phyloP scores from a whole-genome alignment of 2,113 vertebrate genomes.

The Sturnira hondurensis region DNA sequence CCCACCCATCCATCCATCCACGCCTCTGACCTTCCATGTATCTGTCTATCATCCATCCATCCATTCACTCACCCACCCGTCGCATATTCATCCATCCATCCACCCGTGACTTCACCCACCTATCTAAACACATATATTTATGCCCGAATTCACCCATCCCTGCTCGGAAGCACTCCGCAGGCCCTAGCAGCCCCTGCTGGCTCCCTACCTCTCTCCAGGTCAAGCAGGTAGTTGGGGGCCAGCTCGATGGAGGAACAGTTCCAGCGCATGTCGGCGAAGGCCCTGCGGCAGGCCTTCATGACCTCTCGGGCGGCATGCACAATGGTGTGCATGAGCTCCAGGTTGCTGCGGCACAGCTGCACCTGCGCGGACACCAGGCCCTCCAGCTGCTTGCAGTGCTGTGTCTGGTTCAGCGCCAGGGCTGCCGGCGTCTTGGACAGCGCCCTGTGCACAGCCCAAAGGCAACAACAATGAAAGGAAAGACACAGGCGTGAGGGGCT shows the following conservation, averaged over 20 bases:
- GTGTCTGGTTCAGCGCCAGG: slow-evolving; percentile 93
- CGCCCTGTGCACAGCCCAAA: slow-evolving; percentile 79
- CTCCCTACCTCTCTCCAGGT: slow-evolving; percentile 94
- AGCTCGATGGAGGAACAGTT: slow-evolving; percentile 97
- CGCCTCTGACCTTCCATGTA: neutral
- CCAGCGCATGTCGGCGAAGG: slow-evolving; percentile 97
- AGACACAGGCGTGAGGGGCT: neutral
- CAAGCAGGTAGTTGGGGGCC: slow-evolving; percentile 90
- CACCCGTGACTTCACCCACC: neutral
- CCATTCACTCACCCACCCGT: neutral
- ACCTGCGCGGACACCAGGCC: slow-evolving; percentile 95
- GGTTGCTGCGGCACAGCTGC: slow-evolving; percentile 95
- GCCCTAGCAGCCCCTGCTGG: neutral
- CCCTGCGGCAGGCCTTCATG: slow-evolving; percentile 94
- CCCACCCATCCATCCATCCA: neutral
- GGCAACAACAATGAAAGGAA: neutral
- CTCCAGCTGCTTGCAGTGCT: slow-evolving; percentile 95
- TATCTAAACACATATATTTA: neutral
- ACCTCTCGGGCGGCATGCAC: slow-evolving; percentile 92
- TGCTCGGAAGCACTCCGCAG: neutral
- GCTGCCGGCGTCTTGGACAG: slow-evolving; percentile 87
- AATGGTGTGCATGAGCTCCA: slow-evolving; percentile 98
- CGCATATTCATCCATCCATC: neutral
- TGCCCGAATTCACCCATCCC: neutral
- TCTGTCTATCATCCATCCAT: neutral